Base-by-base conservation (phyloP, 2,888 invertebrate genomes). In the Sminthurinus aureus region DNA sequence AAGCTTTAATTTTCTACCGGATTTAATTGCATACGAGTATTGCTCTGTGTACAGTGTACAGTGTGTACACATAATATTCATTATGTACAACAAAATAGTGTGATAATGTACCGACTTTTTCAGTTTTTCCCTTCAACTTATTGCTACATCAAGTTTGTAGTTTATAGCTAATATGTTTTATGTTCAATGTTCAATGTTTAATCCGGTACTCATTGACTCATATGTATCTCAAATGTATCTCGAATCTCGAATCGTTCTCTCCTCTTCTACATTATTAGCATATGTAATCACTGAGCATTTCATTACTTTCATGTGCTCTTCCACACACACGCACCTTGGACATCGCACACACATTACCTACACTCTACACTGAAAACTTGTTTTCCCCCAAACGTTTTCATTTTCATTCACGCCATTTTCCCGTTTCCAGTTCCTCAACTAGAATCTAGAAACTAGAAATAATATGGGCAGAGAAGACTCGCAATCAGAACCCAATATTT, bases 1-100 rank as follows among this genome's bases (percentile, higher is more conserved):
- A 50, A 18, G 50, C 12, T 75, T 75, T 75, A 75, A 75, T 75
- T 75, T 51, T 22, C 75, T 51, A 75, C n/a, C 51, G 24, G 22
- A 50, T 75, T 75, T 75, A 75, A 75, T 75, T 75, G 75, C 52
- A n/a, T n/a, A 38, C 38, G 38, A 38, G 38, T 4, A 38, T 38
- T 38, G 66, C 38, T 66, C 2, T 66, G 66, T 66, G n/a, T 66
- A n/a, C 66, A 66, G 3, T 66, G 3, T n/a, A n/a, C 18, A 66
- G 8, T 38, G 6, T 38, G 6, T 6, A 38, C n/a, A n/a, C n/a
- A n/a, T n/a, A n/a, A n/a, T n/a, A n/a, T n/a, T n/a, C n/a, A n/a
- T n/a, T n/a, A 38, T 38, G 38, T 38, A 38, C 38, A 38, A 67
- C 67, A 67, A 12, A 20, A 71, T 71, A 71, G 24, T 71, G 24